Base-by-base conservation (phyloP, 2,797 vertebrate genomes). In the Brotula barbata region DNA sequence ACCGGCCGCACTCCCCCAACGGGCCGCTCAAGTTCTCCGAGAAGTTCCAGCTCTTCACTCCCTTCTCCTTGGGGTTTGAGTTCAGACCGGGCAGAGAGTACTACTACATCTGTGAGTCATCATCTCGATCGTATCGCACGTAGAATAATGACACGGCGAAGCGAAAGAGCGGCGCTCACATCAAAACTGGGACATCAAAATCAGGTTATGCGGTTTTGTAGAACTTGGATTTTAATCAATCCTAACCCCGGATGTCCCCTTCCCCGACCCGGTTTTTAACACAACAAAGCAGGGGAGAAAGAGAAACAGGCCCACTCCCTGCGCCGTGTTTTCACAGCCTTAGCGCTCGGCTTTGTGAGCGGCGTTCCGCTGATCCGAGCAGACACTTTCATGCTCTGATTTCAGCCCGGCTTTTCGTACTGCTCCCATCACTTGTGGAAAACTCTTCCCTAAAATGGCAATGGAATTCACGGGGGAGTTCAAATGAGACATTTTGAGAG, bases 31-130 rank as follows among this genome's bases (percentile, higher is more conserved):
- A 97, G 90, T 98, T 98, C 84, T 99, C 96, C 0, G 96, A 98
- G 87, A 99, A 98, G 88, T 99, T 98, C 89, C 96, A 98, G 81
- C 96, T 98, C 89, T 98, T 99, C 92, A 98, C 96, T 0, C 96
- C 96, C 23, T 99, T 98, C 90, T 99, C 96, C 0, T 86, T 98
- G 90, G 96, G 96, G 87, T 99, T 98, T 75, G 96, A 98, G 86
- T 99, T 99, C 92, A 92, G 96, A 82, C 96, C 96, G 53, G 95
- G 96, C 81, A 92, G 96, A 83, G 96, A 98, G 71, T 98, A 98
- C 87, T 98, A 96, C 92, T 98, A 98, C 88, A 98, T 98, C 89
- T 98, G 96, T 98, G 85, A 98, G 96, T 98, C 93, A 69, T 75
- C 34, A 51, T 65, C 11, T 3, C 31, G 45, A 20, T 67, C 71